Evolutionary conservation across 2,888 invertebrate genomes (phyloP).

Genomic region (Drosophila vallismaia): DNA sequence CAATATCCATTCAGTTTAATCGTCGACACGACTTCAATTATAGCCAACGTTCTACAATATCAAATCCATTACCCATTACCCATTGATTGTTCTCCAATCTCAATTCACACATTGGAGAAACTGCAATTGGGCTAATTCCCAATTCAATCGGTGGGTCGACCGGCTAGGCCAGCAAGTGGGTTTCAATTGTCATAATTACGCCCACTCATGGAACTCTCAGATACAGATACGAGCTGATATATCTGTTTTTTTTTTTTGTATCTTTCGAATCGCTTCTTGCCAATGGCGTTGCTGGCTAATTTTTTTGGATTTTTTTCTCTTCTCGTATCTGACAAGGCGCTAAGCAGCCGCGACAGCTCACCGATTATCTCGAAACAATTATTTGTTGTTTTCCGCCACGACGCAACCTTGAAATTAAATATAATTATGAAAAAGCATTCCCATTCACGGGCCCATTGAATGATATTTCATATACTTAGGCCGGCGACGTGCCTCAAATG

Average conservation of each 20-base stretch:
- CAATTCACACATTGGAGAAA: constrained; percentile 61
- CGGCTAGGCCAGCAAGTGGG: constrained; percentile 24
- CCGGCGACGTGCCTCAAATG: constrained; percentile 70
- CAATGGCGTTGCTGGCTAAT: constrained; percentile 51
- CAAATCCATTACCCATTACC: constrained; percentile 66
- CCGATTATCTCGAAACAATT: constrained; percentile 64
- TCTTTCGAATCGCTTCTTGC: constrained; percentile 44
- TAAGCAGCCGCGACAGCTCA: constrained; percentile 69
- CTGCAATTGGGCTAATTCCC: constrained; percentile 76
- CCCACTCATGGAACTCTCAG: constrained; percentile 29
- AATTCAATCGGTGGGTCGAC: constrained; percentile 35
- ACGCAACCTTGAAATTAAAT: constrained; percentile 78
- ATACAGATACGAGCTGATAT: constrained; percentile 41
- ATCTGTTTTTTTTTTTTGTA: constrained; percentile 30
- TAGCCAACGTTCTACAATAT: constrained; percentile 54
- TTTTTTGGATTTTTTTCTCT: constrained; percentile 35
- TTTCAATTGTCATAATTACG: constrained; percentile 56
- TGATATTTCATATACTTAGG: constrained; percentile 72
- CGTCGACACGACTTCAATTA: constrained; percentile 54
- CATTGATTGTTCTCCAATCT: constrained; percentile 49
- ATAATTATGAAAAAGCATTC: constrained; percentile 70
- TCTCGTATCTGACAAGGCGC: constrained; percentile 66
- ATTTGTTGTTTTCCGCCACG: constrained; percentile 67
- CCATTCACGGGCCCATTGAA: constrained; percentile 50
- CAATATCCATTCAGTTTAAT: constrained; percentile 47